phyloP scores from a whole-genome alignment of 2,113 vertebrate genomes.

The Diglossa brunneiventris region DNA sequence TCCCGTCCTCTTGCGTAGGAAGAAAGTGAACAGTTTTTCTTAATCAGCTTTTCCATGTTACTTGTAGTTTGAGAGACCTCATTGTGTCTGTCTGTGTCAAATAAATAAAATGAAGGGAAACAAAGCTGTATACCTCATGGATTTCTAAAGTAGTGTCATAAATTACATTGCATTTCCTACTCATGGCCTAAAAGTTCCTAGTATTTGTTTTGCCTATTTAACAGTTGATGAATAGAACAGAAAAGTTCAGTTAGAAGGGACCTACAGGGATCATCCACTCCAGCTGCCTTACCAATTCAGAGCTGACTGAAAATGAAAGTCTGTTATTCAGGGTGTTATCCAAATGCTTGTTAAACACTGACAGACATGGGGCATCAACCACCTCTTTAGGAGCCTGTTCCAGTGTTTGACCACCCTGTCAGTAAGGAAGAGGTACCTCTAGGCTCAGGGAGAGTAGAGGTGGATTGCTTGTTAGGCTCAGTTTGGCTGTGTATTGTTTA shows the following conservation, averaged over 20 bases:
- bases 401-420: neutral
- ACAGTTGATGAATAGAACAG: neutral
- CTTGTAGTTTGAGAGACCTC: neutral
- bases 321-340: neutral
- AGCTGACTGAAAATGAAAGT: neutral
- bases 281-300: neutral
- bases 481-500: neutral
- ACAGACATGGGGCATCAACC: neutral
- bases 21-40: neutral
- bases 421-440: neutral
- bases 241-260: neutral
- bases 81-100: neutral
- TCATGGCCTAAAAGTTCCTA: neutral
- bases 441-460: neutral
- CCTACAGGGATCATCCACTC: neutral
- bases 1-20: neutral
- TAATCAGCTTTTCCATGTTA: neutral
- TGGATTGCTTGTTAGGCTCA: neutral
- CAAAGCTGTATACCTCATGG: neutral
- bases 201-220: neutral
- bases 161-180: neutral
- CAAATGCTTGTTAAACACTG: neutral
- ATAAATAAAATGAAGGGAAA: neutral
- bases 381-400: neutral
- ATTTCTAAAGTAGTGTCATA: neutral